These are phyloP conservation scores for Helicoverpa armigera DNA, from an alignment of 1,140 invertebrate species.

Conservation along the genomic window DNA sequence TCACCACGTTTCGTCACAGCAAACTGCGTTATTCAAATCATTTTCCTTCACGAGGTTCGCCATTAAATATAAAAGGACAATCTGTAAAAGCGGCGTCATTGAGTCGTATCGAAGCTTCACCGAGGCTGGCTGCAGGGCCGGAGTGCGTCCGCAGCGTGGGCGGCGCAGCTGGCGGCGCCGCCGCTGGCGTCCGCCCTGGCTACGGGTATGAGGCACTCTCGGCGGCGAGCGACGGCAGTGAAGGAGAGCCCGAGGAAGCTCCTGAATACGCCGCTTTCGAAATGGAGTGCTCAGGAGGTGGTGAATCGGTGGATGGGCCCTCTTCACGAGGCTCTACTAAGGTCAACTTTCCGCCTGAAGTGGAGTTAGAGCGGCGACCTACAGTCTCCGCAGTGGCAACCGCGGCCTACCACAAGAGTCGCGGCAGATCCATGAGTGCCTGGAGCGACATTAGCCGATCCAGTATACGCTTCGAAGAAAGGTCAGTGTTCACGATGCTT, in stretches of 20 bases:
- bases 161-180: slow-evolving; percentile 69
- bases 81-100: slow-evolving; percentile 77
- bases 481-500: slow-evolving; percentile 85
- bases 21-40: slow-evolving; percentile 80
- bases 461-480: slow-evolving; percentile 93
- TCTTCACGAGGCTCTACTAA: slow-evolving; percentile 85
- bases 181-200: slow-evolving; percentile 75
- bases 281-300: slow-evolving; percentile 77
- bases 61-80: slow-evolving; percentile 72
- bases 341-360: slow-evolving; percentile 91
- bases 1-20: slow-evolving; percentile 83
- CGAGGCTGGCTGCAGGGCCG: slow-evolving; percentile 70
- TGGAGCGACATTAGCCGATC: slow-evolving; percentile 94
- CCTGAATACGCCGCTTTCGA: slow-evolving; percentile 78
- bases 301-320: slow-evolving; percentile 70
- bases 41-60: slow-evolving; percentile 71
- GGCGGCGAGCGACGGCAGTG: slow-evolving; percentile 79
- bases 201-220: slow-evolving; percentile 83
- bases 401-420: slow-evolving; percentile 86
- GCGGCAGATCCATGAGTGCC: slow-evolving; percentile 92
- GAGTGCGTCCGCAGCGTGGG: slow-evolving; percentile 75
- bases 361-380: slow-evolving; percentile 87
- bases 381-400: slow-evolving; percentile 88
- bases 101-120: slow-evolving; percentile 74
- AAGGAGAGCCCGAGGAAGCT: slow-evolving; percentile 75